Conservation (phyloP, 2,113 vertebrate species). For the Alethe castanea region DNA sequence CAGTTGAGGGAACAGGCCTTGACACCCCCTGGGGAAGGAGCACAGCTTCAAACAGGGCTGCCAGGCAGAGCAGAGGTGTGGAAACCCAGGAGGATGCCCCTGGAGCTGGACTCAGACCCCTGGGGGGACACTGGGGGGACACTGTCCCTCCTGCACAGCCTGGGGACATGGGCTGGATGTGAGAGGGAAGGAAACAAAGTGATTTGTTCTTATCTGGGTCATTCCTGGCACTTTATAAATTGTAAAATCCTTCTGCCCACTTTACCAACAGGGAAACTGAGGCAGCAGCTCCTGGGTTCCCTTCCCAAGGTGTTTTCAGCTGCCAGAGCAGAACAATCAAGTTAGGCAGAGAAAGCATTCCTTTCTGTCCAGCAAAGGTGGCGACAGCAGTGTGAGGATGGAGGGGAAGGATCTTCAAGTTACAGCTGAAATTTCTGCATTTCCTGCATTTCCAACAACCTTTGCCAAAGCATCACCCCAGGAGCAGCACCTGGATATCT, state of each 20-base stretch:
- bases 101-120: fast-evolving
- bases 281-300: neutral
- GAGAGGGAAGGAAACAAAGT: neutral
- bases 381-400: fast-evolving
- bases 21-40: conserved; percentile 82
- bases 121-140: too few relatives aligned
- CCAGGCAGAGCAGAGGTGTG: neutral
- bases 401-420: neutral
- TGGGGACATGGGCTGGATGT: fast-evolving
- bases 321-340: neutral
- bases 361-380: neutral
- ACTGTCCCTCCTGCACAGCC: neutral
- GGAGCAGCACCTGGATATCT: neutral
- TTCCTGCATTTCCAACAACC: neutral
- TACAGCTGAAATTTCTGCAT: neutral
- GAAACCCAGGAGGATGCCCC: neutral
- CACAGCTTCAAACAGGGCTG: neutral
- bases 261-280: neutral
- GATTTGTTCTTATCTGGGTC: neutral
- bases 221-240: neutral
- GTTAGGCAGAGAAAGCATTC: neutral
- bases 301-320: neutral
- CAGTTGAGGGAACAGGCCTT: conserved; percentile 97
- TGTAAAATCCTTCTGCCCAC: neutral
- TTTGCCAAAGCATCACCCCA: neutral